A percentile compares a stretch with the other conserved stretches of the same genome.
Evolutionary conservation across 2,113 vertebrate genomes (phyloP).

Genomic region (Hoplias malabaricus): DNA sequence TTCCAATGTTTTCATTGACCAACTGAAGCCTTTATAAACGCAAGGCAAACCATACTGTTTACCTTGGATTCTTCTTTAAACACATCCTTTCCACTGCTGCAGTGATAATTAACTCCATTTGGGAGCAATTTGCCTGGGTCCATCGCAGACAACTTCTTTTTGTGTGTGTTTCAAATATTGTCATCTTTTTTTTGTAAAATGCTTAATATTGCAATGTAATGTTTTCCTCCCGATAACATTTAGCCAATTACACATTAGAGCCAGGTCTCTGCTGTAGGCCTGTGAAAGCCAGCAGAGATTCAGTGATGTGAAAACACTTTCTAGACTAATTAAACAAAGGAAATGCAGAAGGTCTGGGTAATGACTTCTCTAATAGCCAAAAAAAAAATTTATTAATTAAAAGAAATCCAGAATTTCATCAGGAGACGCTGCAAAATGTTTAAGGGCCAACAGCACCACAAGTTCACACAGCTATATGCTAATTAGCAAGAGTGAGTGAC

Average conservation of each 20-base stretch:
- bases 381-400: not conserved
- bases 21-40: no score
- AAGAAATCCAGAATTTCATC: not conserved
- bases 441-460: conserved; percentile 18
- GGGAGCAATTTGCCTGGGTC: no score
- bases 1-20: no score
- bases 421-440: conserved; percentile 27
- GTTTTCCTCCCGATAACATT: not conserved
- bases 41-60: no score
- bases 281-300: not conserved
- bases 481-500: conserved; percentile 36
- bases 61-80: no score
- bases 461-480: conserved; percentile 49
- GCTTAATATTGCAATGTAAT: not conserved
- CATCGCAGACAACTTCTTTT: no score
- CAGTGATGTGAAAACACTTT: conserved; percentile 29
- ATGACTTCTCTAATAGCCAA: conserved; percentile 21
- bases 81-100: no score
- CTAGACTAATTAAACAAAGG: conserved; percentile 36
- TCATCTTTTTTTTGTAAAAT: no score
- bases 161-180: no score
- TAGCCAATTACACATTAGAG: not conserved
- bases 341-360: conserved; percentile 4
- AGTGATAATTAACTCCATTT: no score
- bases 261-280: not conserved